A percentile compares a stretch with the other conserved stretches of the same genome.
Evolutionary conservation across 2,888 invertebrate genomes (phyloP).

Genomic region (Caenorhabditis becei): DNA sequence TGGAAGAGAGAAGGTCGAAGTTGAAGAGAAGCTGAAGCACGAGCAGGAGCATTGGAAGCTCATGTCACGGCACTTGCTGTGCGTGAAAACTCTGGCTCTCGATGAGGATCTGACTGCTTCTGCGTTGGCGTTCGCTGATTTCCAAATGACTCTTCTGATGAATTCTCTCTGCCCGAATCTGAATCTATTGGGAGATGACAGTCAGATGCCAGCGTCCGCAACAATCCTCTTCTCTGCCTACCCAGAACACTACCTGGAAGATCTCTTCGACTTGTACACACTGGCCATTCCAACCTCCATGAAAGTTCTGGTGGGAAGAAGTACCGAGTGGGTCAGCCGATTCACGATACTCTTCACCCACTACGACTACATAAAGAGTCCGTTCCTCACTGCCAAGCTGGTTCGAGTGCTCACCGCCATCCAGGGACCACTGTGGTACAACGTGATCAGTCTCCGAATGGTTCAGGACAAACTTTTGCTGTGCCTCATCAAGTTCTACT

Average conservation of each 20-base stretch:
- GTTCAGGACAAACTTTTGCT: constrained; percentile 90
- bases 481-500: constrained; percentile 97
- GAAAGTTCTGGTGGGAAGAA: constrained; percentile 83
- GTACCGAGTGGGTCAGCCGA: constrained; percentile 90
- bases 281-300: constrained; percentile 93
- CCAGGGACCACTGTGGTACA: constrained; percentile 49
- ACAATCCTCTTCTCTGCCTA: constrained; percentile 90
- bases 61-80: constrained; percentile 89
- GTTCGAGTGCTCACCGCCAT: constrained; percentile 73
- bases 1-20: background rate
- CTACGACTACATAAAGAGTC: constrained; percentile 93
- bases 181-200: constrained; percentile 37
- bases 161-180: constrained; percentile 81
- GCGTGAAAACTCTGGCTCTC: constrained; percentile 92
- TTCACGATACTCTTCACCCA: constrained; percentile 92
- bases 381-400: constrained; percentile 93
- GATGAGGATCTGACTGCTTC: constrained; percentile 90
- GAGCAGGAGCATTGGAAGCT: constrained; percentile 36
- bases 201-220: constrained; percentile 84
- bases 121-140: constrained; percentile 91
- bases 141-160: constrained; percentile 89
- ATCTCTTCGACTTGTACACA: constrained; percentile 95
- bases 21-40: constrained; percentile 13
- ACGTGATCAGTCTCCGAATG: constrained; percentile 84
- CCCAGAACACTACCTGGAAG: constrained; percentile 97